Conservation (phyloP, 2,797 vertebrate genomes). For the Hoplostethus mediterraneus region DNA sequence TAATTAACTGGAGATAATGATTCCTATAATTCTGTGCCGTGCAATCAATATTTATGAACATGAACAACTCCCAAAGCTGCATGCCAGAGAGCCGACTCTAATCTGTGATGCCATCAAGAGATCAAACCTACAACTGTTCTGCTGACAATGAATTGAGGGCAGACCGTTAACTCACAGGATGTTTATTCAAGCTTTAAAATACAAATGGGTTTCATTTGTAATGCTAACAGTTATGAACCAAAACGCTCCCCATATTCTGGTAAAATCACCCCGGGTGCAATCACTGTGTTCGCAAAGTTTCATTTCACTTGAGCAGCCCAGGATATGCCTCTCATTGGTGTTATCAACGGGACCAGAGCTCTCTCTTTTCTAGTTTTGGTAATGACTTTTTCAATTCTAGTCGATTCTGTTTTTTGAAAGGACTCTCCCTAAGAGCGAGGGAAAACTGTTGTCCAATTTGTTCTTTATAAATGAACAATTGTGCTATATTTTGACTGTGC, state of each 20-base stretch:
- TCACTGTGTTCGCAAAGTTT: slow-evolving; percentile 33
- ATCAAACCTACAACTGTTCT: slow-evolving; percentile 39
- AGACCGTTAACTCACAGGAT: slow-evolving; percentile 23
- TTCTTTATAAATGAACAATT: neutral
- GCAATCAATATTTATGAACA: slow-evolving; percentile 7
- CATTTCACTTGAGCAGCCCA: neutral
- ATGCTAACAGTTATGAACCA: slow-evolving; percentile 26
- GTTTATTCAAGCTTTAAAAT: slow-evolving; percentile 27
- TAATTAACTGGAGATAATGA: neutral
- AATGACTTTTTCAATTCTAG: slow-evolving; percentile 1
- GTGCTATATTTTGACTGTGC: slow-evolving; percentile 1
- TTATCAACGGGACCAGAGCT: slow-evolving; percentile 4
- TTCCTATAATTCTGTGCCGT: neutral
- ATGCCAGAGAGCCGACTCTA: too few species aligned
- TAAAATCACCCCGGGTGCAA: slow-evolving; percentile 19
- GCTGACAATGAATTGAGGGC: slow-evolving; percentile 8
- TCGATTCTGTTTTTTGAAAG: neutral
- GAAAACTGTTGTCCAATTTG: neutral
- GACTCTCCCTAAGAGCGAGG: neutral
- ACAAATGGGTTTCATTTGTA: slow-evolving; percentile 19
- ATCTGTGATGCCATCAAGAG: slow-evolving; percentile 7
- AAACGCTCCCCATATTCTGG: slow-evolving; percentile 27
- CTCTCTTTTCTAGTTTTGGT: neutral
- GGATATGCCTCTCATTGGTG: neutral
- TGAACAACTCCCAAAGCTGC: too few species aligned